A percentile compares a stretch with the other conserved stretches of the same genome.
phyloP scores from a whole-genome alignment of 2,888 invertebrate genomes.

The Parnassius mnemosyne region DNA sequence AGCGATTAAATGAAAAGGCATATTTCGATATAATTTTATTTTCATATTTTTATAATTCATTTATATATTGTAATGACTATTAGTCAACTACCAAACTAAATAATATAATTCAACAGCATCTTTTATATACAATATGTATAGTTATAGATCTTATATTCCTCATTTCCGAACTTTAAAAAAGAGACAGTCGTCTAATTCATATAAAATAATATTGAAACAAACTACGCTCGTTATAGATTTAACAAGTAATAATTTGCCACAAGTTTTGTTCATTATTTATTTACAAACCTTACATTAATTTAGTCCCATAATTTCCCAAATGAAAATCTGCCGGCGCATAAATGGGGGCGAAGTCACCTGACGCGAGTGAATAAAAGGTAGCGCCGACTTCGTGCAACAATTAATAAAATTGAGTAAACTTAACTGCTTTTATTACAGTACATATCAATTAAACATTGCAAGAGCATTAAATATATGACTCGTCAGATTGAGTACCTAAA shows the following conservation, averaged over 20 bases:
- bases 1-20: conserved; percentile 28
- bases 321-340: conserved; percentile 55
- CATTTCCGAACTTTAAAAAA: conserved; percentile 53
- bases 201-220: conserved; percentile 66
- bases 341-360: conserved; percentile 19
- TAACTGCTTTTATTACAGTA: conserved; percentile 45
- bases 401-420: conserved; percentile 66
- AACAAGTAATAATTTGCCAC: conserved; percentile 78
- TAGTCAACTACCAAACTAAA: conserved; percentile 79
- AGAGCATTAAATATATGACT: background rate
- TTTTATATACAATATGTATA: conserved; percentile 79
- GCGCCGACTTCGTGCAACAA: conserved; percentile 41
- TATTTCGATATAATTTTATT: conserved; percentile 77
- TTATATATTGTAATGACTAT: conserved; percentile 73
- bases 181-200: conserved; percentile 56
- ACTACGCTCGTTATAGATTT: conserved; percentile 62
- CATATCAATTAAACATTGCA: conserved; percentile 4
- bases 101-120: conserved; percentile 79
- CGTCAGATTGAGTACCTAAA: background rate
- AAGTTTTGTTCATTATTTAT: conserved; percentile 70
- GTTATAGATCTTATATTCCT: conserved; percentile 53
- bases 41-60: conserved; percentile 67
- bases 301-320: conserved; percentile 75
- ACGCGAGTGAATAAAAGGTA: conserved; percentile 6
- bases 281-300: conserved; percentile 77